These are phyloP conservation scores for Apaloderma vittatum DNA, from an alignment of 2,113 vertebrate genomes.

Conservation along the genomic window DNA sequence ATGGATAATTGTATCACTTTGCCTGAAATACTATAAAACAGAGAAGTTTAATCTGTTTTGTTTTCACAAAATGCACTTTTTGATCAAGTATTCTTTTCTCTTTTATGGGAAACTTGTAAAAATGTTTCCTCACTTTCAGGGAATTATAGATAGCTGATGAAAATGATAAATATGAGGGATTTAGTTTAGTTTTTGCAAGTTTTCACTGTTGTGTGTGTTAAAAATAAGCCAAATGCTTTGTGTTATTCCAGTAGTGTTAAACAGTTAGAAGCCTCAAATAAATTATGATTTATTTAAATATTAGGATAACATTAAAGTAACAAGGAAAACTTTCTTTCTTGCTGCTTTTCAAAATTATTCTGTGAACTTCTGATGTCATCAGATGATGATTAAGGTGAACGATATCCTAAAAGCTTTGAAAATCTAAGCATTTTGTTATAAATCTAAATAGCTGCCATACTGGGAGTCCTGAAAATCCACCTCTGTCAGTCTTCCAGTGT, in stretches of 20 bases:
- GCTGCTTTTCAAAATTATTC: background rate
- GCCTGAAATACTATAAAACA: background rate
- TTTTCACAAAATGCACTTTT: conserved; percentile 16
- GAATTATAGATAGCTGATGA: background rate
- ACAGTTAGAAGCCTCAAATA: background rate
- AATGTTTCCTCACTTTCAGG: background rate
- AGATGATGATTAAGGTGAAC: fast-evolving
- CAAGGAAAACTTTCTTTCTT: background rate
- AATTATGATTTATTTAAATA: background rate
- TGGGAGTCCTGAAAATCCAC: background rate
- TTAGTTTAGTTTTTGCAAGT: background rate
- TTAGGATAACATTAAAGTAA: background rate
- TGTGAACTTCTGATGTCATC: background rate
- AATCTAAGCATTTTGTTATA: background rate
- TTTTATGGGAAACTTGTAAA: background rate
- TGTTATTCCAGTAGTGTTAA: background rate
- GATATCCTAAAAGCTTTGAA: background rate
- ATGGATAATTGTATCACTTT: conserved; percentile 32
- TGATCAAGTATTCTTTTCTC: background rate
- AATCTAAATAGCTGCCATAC: background rate
- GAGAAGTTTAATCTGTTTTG: background rate
- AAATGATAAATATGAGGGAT: background rate
- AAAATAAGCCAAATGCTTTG: background rate
- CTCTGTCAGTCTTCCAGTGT: background rate
- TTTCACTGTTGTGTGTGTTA: background rate